Evolutionary conservation across 1,140 invertebrate genomes (phyloP).

Genomic region (Heliconius nattereri): DNA sequence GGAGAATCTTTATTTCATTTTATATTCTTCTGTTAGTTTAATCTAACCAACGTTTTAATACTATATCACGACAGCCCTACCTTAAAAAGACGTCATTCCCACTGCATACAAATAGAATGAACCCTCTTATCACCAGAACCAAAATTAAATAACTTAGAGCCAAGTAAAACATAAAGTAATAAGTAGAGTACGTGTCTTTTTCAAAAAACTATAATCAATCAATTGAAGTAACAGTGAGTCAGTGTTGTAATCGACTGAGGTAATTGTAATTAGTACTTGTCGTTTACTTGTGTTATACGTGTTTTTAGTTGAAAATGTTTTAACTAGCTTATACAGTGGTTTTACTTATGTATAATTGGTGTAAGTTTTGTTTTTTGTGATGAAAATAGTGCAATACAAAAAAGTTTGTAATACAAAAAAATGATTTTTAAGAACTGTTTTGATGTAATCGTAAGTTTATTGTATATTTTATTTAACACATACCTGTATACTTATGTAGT

Average conservation of each 20-base stretch:
- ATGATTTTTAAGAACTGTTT: conserved; percentile 16
- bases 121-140: neutral
- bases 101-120: neutral
- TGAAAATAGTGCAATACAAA: neutral
- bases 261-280: conserved; percentile 15
- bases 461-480: neutral
- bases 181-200: conserved; percentile 40
- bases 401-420: too few species aligned
- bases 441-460: neutral
- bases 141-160: neutral
- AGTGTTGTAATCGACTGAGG: conserved; percentile 1
- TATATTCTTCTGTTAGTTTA: neutral
- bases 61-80: neutral
- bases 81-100: conserved; percentile 8
- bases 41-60: neutral
- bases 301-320: neutral
- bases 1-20: too few species aligned
- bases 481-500: too few species aligned
- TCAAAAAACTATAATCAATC: conserved; percentile 44
- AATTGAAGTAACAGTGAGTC: conserved; percentile 32
- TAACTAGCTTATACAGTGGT: neutral
- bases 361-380: neutral
- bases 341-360: neutral
- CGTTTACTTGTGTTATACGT: neutral
- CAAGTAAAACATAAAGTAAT: neutral